Evolutionary conservation across 2,113 vertebrate genomes (phyloP).

Genomic region (Mesembrinibis cayennensis): DNA sequence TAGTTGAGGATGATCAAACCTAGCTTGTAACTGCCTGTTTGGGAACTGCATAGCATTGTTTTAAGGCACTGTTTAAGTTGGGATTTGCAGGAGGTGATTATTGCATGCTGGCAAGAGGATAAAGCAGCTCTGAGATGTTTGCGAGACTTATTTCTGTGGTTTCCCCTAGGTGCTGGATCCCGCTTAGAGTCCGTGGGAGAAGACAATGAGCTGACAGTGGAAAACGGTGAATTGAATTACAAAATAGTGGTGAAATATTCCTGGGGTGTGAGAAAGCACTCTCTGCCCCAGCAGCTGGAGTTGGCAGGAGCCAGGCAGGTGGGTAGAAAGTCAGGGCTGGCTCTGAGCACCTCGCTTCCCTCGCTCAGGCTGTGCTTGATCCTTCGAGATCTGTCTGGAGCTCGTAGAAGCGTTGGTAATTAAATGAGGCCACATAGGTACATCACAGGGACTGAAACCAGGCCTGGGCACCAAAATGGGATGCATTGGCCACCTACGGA

Average conservation of each 20-base stretch:
- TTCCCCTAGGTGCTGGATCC: constrained; percentile 78
- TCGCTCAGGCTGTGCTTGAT: fast-evolving
- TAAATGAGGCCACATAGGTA: neutral
- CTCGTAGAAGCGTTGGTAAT: neutral
- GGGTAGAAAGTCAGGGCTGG: neutral
- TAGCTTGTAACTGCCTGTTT: neutral
- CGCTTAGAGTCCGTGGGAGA: constrained; percentile 94
- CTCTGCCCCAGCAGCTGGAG: constrained; percentile 91
- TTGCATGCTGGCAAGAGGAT: neutral
- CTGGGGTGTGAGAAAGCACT: constrained; percentile 88
- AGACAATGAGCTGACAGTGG: constrained; percentile 90
- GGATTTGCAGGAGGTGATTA: neutral
- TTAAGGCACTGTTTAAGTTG: neutral
- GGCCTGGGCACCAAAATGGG: neutral
- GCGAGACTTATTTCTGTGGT: neutral
- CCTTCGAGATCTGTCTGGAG: neutral
- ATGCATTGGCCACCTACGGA: neutral
- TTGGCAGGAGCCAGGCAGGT: constrained; percentile 84
- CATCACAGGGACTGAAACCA: fast-evolving
- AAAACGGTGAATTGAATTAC: constrained; percentile 74
- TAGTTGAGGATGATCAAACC: neutral
- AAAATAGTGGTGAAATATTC: constrained; percentile 80
- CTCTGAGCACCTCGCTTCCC: neutral
- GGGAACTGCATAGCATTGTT: fast-evolving
- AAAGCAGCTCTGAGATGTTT: neutral